Conservation (phyloP, 2,113 vertebrate genomes). For the Acrocephalus kingi region DNA sequence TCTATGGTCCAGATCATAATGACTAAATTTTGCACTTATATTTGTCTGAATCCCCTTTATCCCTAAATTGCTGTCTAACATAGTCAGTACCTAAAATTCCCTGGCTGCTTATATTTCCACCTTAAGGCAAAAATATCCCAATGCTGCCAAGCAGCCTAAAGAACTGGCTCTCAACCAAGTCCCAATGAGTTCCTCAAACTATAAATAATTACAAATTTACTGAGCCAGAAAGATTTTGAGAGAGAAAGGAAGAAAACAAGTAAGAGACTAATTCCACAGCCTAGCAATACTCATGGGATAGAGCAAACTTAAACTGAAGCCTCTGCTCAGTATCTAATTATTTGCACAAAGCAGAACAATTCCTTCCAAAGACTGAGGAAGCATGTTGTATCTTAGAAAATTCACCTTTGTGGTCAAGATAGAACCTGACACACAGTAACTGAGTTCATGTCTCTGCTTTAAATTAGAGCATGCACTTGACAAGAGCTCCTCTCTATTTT, state of each 20-base stretch:
- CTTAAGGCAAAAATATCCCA: constrained; percentile 5
- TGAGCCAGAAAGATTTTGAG: constrained; percentile 6
- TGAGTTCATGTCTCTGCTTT: neutral
- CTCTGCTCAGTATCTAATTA: constrained; percentile 25
- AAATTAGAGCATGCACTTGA: neutral
- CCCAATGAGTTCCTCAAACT: neutral
- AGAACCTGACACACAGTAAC: neutral
- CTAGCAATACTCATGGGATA: neutral
- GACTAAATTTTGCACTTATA: neutral
- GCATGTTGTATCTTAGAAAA: neutral
- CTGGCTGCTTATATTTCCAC: neutral
- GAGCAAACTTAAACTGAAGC: neutral
- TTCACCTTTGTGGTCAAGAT: neutral
- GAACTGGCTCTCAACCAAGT: constrained; percentile 27
- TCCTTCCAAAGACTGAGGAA: neutral
- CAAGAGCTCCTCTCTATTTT: neutral
- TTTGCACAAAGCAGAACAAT: constrained; percentile 7
- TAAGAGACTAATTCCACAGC: neutral
- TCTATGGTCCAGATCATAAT: neutral
- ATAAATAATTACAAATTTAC: constrained; percentile 48
- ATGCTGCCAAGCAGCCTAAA: constrained; percentile 31
- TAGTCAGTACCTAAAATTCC: constrained; percentile 12
- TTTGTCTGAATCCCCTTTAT: neutral
- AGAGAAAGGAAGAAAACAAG: constrained; percentile 27
- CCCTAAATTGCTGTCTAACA: neutral